Conservation (phyloP, 2,797 vertebrate species). For the Chelon auratus region DNA sequence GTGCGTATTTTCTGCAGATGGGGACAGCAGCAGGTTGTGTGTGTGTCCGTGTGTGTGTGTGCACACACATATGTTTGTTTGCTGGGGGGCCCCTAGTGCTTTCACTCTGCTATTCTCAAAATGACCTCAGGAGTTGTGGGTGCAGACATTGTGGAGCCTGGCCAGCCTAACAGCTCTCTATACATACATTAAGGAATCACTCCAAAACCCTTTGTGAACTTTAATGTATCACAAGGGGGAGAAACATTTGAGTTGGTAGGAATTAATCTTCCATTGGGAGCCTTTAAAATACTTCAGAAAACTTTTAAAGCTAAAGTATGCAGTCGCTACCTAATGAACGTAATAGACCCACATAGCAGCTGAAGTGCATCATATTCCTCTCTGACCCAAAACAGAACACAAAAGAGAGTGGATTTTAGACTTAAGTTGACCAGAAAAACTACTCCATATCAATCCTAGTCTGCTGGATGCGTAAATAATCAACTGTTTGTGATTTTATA, state of each 20-base stretch:
- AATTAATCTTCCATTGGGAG: slow-evolving; percentile 9
- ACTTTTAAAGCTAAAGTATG: slow-evolving; percentile 26
- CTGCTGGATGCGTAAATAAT: too few relatives aligned
- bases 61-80: slow-evolving; percentile 7
- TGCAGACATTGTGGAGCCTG: slow-evolving; percentile 27
- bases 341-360: not conserved
- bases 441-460: too few relatives aligned
- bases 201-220: slow-evolving; percentile 25
- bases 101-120: slow-evolving; percentile 33
- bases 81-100: slow-evolving; percentile 20
- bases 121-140: slow-evolving; percentile 42
- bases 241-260: not conserved
- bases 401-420: not conserved
- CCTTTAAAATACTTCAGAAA: slow-evolving; percentile 22
- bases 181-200: slow-evolving; percentile 26
- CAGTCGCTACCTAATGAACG: not conserved
- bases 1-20: slow-evolving; percentile 37
- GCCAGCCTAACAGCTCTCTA: slow-evolving; percentile 39
- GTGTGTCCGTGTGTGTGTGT: slow-evolving; percentile 18
- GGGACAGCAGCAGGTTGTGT: slow-evolving; percentile 33
- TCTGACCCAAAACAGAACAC: not conserved
- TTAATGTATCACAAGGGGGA: slow-evolving; percentile 14
- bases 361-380: not conserved
- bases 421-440: too few relatives aligned
- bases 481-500: too few relatives aligned